Conservation (phyloP, 2,113 vertebrate genomes). For the Chaetodon auriga region DNA sequence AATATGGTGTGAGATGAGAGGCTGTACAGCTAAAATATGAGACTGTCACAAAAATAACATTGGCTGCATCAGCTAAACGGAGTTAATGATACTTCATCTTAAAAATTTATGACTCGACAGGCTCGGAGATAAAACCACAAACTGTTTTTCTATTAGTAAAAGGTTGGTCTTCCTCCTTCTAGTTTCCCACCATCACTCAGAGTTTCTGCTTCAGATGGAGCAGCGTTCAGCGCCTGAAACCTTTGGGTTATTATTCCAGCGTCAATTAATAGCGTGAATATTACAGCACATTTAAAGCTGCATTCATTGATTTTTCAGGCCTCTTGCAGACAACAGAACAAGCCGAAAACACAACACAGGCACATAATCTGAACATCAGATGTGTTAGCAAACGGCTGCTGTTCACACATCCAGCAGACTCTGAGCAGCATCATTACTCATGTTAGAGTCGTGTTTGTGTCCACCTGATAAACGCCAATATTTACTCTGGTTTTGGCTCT, state of each 20-base stretch:
- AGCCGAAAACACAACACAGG: background rate
- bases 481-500: constrained; percentile 23
- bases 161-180: background rate
- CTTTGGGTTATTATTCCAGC: background rate
- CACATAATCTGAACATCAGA: background rate
- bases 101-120: constrained; percentile 38
- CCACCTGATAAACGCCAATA: background rate
- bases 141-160: constrained; percentile 28
- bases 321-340: background rate
- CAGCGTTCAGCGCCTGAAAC: background rate
- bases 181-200: background rate
- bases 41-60: constrained; percentile 42
- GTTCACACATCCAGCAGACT: constrained; percentile 2
- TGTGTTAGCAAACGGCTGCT: background rate
- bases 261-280: background rate
- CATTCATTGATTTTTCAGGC: background rate
- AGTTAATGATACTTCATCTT: constrained; percentile 53
- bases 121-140: constrained; percentile 35
- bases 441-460: background rate
- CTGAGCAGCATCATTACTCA: background rate
- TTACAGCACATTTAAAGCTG: background rate
- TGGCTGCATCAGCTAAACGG: constrained; percentile 36
- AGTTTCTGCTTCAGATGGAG: background rate
- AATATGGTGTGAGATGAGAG: constrained; percentile 46
- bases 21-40: constrained; percentile 14